Base-by-base conservation (phyloP, 2,797 vertebrate genomes). In the Carapus acus region DNA sequence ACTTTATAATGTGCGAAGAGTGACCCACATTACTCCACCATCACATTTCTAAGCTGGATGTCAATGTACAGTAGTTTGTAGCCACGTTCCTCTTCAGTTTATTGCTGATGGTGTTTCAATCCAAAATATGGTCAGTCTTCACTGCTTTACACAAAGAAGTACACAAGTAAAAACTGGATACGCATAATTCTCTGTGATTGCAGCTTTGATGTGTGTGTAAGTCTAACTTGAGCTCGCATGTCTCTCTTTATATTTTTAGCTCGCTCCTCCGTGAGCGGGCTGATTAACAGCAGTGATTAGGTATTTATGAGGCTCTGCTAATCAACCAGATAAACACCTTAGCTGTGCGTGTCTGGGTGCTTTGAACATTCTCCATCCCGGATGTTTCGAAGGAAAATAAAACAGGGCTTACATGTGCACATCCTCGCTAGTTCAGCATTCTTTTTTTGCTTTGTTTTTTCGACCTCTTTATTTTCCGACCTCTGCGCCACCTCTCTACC, bases 241-340 rank as follows among this genome's bases (percentile, higher is more conserved):
- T 49, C 17, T 54, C 58, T 65, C n/a, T n/a, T n/a, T 40, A 41
- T 78, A 80, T 83, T 78, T 82, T 77, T 73, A 74, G 75, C 66
- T 72, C 75, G 64, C 60, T 71, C 76, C 69, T 55, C 49, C 71
- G 78, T 77, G 76, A 74, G 74, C 74, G 64, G 54, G 36, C 73
- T 86, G 83, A 85, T 86, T 85, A 85, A 73, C 70, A 79, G 78
- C 77, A 56, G 71, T 83, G 83, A 85, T 85, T 76, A 83, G 68
- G 63, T 81, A 72, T 77, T 82, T 80, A 78, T 76, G 74, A 79
- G 61, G 71, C 65, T 63, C 57, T 57, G 76, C 73, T 82, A 76
- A 85, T 84, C 78, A 83, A 69, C 1, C 42, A 72, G 75, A 83
- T 78, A 78, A 82, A 81, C 62, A 68, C 43, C 68, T 52, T 43